These are phyloP conservation scores for Micronycteris hirsuta DNA, from an alignment of 2,113 vertebrate genomes.

Conservation along the genomic window DNA sequence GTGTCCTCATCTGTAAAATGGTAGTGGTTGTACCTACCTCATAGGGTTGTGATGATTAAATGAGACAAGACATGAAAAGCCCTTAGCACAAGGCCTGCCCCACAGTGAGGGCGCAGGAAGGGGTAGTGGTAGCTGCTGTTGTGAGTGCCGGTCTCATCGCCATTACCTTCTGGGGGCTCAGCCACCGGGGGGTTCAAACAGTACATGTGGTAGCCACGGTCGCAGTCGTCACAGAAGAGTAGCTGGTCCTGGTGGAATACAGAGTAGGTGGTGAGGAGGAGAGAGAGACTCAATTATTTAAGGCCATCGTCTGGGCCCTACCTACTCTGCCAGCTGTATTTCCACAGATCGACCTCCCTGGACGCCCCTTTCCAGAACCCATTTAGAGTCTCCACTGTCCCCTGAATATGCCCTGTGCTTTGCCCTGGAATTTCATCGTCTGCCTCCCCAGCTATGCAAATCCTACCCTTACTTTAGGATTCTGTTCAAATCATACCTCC, in stretches of 20 bases:
- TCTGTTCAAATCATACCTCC: background rate
- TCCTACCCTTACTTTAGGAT: background rate
- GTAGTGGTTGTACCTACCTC: background rate
- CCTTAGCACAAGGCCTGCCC: constrained; percentile 3
- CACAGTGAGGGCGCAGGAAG: background rate
- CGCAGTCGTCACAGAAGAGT: constrained; percentile 98
- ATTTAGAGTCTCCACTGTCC: background rate
- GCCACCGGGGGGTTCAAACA: constrained; percentile 97
- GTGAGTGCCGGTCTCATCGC: constrained; percentile 21
- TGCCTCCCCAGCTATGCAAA: background rate
- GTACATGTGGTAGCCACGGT: constrained; percentile 99
- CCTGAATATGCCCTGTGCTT: background rate
- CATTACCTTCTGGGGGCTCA: constrained; percentile 95
- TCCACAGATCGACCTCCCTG: background rate
- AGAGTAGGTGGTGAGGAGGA: constrained; percentile 18
- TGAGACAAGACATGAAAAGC: constrained; percentile 2
- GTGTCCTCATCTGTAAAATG: background rate
- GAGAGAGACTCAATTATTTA: constrained; percentile 4
- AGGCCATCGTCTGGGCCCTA: background rate
- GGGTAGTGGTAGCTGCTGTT: background rate
- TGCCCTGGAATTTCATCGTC: background rate
- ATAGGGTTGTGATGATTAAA: background rate
- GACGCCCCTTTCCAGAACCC: background rate
- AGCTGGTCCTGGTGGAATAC: constrained; percentile 90
- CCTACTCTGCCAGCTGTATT: background rate